These are phyloP conservation scores for Stegostoma tigrinum DNA, from an alignment of 2,113 vertebrate genomes.

Conservation along the genomic window DNA sequence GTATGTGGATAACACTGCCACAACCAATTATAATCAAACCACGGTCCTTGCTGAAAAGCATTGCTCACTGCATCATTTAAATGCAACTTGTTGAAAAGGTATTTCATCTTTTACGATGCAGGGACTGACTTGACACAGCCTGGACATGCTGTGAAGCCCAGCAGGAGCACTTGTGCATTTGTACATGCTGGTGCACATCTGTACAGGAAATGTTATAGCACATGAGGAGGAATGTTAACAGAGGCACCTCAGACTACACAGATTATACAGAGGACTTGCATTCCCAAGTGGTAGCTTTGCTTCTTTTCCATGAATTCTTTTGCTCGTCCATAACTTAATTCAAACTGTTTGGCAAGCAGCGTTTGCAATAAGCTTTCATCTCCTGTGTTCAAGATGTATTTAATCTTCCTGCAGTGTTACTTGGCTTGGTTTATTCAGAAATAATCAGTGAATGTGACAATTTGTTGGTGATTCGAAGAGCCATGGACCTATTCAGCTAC, in stretches of 20 bases:
- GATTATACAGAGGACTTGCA: background rate
- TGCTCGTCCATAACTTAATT: background rate
- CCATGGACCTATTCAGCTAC: background rate
- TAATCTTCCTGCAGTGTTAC: background rate
- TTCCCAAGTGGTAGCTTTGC: background rate
- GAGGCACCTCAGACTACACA: background rate
- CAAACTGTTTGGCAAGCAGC: background rate
- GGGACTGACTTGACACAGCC: background rate
- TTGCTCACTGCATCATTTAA: background rate
- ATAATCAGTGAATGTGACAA: background rate
- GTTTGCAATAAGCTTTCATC: background rate
- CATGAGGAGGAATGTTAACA: background rate
- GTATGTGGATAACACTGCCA: background rate
- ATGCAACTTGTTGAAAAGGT: background rate
- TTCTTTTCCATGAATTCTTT: background rate
- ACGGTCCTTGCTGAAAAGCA: background rate
- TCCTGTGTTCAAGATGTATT: background rate
- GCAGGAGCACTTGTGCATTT: background rate
- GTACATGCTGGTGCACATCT: background rate
- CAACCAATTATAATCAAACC: constrained; percentile 4
- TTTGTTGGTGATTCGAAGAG: background rate
- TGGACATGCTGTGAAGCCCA: background rate
- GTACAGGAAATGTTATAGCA: background rate
- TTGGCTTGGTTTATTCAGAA: background rate
- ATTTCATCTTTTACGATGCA: background rate